Evolutionary conservation across 1,140 invertebrate genomes (phyloP).

Genomic region (Saccostrea glomerata): DNA sequence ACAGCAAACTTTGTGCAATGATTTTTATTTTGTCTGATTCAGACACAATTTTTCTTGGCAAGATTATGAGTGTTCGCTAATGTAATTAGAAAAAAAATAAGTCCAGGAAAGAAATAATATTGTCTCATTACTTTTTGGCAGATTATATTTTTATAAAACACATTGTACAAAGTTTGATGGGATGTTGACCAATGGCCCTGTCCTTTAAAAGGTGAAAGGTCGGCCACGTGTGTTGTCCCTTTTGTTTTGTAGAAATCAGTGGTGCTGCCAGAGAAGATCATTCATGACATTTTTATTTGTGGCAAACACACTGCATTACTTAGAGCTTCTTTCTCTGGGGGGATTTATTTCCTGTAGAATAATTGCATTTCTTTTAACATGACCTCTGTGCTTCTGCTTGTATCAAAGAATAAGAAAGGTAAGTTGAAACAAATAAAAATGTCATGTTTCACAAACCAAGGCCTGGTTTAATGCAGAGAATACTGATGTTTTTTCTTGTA

Average conservation of each 20-base stretch:
- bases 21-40: background rate
- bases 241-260: conserved; percentile 30
- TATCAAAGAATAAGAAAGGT: background rate
- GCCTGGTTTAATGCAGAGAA: conserved; percentile 3
- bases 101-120: too few relatives aligned
- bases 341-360: background rate
- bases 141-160: too few relatives aligned
- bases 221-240: conserved; percentile 9
- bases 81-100: too few relatives aligned
- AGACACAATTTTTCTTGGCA: too few relatives aligned
- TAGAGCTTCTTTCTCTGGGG: background rate
- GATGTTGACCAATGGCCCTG: background rate
- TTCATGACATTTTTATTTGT: conserved; percentile 35
- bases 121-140: too few relatives aligned
- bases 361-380: conserved; percentile 5
- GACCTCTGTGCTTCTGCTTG: background rate
- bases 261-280: conserved; percentile 28
- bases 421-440: conserved; percentile 37
- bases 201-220: background rate
- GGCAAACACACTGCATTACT: conserved; percentile 22
- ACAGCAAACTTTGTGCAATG: conserved; percentile 24
- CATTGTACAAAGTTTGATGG: conserved; percentile 6
- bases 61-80: too few relatives aligned
- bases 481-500: conserved; percentile 29
- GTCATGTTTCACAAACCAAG: conserved; percentile 13